phyloP scores from a whole-genome alignment of 2,113 vertebrate genomes.

The Phodopus roborovskii region DNA sequence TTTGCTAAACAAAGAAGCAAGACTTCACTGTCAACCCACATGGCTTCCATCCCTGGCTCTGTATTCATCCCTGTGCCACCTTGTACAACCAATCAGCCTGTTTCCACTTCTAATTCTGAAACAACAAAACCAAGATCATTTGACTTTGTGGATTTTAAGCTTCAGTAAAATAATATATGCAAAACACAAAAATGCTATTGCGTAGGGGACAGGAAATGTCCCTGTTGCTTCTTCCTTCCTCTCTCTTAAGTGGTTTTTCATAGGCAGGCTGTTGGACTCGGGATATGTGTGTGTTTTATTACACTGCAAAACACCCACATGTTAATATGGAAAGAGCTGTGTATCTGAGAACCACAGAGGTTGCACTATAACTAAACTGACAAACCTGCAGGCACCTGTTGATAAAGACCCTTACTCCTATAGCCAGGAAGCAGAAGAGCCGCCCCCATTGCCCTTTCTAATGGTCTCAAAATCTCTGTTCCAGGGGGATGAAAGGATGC shows the following conservation, averaged over 20 bases:
- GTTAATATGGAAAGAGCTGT: neutral
- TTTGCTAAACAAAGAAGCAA: neutral
- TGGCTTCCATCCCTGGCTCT: neutral
- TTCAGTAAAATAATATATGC: neutral
- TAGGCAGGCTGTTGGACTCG: neutral
- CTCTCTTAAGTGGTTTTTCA: neutral
- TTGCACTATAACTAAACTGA: neutral
- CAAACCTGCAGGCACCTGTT: neutral
- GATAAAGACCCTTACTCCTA: neutral
- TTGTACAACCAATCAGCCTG: neutral
- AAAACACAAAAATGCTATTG: neutral
- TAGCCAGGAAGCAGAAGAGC: neutral
- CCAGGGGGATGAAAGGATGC: slow-evolving; percentile 94
- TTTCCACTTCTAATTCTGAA: neutral
- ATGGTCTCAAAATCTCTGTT: slow-evolving; percentile 9
- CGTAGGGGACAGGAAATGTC: fast-evolving
- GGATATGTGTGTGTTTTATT: neutral
- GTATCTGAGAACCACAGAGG: neutral
- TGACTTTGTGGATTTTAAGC: neutral
- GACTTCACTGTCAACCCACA: neutral
- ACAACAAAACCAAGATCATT: neutral
- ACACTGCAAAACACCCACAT: too few species aligned
- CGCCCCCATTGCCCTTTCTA: neutral
- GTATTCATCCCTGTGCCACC: fast-evolving
- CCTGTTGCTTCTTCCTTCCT: neutral